Evolutionary conservation across 2,797 vertebrate species (phyloP).

Genomic region (Darevskia mixta): DNA sequence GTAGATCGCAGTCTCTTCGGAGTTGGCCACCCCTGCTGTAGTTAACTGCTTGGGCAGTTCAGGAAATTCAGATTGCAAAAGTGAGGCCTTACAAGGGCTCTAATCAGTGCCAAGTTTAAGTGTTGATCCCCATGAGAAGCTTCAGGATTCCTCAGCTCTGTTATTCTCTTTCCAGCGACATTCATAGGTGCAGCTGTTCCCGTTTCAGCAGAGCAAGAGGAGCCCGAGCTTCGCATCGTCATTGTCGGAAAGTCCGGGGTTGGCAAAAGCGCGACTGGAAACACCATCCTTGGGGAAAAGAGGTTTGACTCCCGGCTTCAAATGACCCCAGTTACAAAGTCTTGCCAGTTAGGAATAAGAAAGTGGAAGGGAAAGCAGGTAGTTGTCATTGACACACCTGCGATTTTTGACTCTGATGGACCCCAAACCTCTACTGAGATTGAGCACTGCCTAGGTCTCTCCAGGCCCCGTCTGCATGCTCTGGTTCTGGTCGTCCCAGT

Average conservation of each 20-base stretch:
- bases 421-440: rapidly evolving
- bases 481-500: slow-evolving; percentile 24
- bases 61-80: too few species aligned
- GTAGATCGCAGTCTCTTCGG: too few species aligned
- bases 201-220: neutral
- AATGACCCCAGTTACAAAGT: neutral
- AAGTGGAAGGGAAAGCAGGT: rapidly evolving
- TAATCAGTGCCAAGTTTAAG: neutral
- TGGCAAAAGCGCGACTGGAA: slow-evolving; percentile 7
- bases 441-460: neutral
- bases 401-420: neutral
- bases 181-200: neutral
- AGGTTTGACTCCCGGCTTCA: neutral
- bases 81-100: too few species aligned
- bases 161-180: neutral
- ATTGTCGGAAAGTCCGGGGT: neutral
- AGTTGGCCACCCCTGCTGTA: too few species aligned
- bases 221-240: neutral
- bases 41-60: too few species aligned
- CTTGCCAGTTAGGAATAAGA: neutral
- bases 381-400: neutral
- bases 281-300: neutral
- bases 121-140: neutral
- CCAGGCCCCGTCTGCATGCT: neutral
- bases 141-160: neutral